phyloP scores from a whole-genome alignment of 2,113 vertebrate genomes.

The Stegostoma tigrinum region DNA sequence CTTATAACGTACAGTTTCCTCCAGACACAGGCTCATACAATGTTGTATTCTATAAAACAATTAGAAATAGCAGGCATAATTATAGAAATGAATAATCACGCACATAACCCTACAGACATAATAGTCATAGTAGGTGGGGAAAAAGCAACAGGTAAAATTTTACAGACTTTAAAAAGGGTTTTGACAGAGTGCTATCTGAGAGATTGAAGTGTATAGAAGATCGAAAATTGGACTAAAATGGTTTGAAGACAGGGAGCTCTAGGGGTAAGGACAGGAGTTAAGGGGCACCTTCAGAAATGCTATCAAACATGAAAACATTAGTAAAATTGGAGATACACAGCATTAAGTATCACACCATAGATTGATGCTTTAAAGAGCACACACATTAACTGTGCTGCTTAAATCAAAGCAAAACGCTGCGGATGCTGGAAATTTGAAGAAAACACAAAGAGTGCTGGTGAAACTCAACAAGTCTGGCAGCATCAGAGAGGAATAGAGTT shows the following conservation, averaged over 20 bases:
- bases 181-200: too few species aligned
- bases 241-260: neutral
- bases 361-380: neutral
- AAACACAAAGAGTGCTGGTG: too few species aligned
- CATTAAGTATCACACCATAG: neutral
- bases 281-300: neutral
- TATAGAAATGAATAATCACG: neutral
- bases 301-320: neutral
- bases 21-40: neutral
- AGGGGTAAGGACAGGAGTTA: neutral
- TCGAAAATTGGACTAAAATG: neutral
- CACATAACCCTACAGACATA: neutral
- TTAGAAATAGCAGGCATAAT: neutral
- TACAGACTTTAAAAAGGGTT: too few species aligned
- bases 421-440: too few species aligned
- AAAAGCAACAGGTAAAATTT: neutral
- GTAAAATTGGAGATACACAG: neutral
- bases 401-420: too few species aligned
- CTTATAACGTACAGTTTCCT: neutral
- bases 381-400: neutral
- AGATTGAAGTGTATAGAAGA: neutral
- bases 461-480: too few species aligned
- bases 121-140: neutral
- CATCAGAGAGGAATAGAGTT: too few species aligned
- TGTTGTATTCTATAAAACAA: neutral